Base-by-base conservation (phyloP, 2,888 invertebrate genomes). In the Lasiommata megera region DNA sequence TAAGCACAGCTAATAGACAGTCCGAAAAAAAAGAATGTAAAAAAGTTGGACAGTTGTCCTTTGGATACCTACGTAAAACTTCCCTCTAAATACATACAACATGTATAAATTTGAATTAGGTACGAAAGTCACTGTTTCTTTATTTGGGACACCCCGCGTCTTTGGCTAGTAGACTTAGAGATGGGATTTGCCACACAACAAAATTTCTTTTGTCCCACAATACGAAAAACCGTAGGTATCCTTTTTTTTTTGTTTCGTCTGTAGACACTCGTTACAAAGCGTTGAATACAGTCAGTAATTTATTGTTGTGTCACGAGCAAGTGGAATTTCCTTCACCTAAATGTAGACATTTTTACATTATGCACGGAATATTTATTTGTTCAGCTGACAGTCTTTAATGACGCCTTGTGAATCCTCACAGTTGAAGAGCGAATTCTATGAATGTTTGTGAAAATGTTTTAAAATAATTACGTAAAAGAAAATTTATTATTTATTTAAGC, bases 261-360 rank as follows among this genome's bases (percentile, higher is more conserved):
- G 37, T 61, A 57, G 46, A 46, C 16, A 31, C 41, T 29, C 12
- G 29, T 28, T 18, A 53, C 37, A 55, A 57, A 40, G 53, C 60
- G n/a, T 56, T 54, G 54, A 51, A 60, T 8, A 23, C 37, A 23
- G 14, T 47, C 52, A 8, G 28, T 53, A 57, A 57, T 47, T 52
- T 61, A 54, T 55, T 47, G 52, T 47, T 14, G n/a, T 52, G 50
- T 44, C 50, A 41, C 47, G 57, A 34, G 44, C 47, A 58, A 48
- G 34, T 61, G 58, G 61, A 58, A 61, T 55, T 56, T 58, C 55
- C 61, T 57, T 47, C 44, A 44, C 53, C 34, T 29, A 46, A 57
- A 55, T 52, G 55, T 51, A 58, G 54, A 58, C 46, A 54, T 44
- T 43, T n/a, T 50, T 56, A 11, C 18, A 51, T 18, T 48, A 54